phyloP scores from a whole-genome alignment of 2,797 vertebrate genomes.

The Eurystomus glaucurus region DNA sequence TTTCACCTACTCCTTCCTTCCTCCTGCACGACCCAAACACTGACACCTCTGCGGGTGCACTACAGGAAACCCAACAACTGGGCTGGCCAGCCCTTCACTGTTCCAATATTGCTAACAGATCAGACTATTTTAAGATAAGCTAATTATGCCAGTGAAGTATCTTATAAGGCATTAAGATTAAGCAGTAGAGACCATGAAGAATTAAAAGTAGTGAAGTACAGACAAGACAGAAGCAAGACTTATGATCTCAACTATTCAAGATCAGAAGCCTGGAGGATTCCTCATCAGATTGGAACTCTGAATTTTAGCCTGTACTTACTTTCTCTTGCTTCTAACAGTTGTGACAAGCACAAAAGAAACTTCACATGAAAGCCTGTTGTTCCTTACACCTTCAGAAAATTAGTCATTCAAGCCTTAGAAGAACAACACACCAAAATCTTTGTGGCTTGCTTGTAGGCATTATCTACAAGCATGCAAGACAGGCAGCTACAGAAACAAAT shows the following conservation, averaged over 20 bases:
- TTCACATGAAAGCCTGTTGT: background rate
- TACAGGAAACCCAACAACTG: background rate
- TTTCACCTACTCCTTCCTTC: background rate
- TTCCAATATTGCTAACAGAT: background rate
- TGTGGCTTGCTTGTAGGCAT: conserved; percentile 11
- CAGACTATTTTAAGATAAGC: conserved; percentile 65
- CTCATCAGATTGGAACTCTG: background rate
- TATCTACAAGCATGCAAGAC: background rate
- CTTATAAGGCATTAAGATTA: conserved; percentile 47
- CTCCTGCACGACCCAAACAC: background rate
- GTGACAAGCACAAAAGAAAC: background rate
- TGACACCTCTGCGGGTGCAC: background rate
- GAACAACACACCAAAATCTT: background rate
- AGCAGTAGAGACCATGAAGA: conserved; percentile 24
- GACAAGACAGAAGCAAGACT: conserved; percentile 14
- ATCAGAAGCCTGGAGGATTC: background rate
- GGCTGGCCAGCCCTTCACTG: background rate
- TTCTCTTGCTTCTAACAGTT: background rate
- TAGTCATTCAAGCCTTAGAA: conserved; percentile 20
- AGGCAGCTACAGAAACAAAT: conserved; percentile 19
- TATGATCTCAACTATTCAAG: background rate
- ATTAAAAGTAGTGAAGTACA: conserved; percentile 40
- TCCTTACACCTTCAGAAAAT: conserved; percentile 49
- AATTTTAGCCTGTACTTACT: background rate
- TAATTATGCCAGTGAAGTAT: conserved; percentile 49